phyloP scores from a whole-genome alignment of 2,113 vertebrate genomes.

The Numida meleagris region DNA sequence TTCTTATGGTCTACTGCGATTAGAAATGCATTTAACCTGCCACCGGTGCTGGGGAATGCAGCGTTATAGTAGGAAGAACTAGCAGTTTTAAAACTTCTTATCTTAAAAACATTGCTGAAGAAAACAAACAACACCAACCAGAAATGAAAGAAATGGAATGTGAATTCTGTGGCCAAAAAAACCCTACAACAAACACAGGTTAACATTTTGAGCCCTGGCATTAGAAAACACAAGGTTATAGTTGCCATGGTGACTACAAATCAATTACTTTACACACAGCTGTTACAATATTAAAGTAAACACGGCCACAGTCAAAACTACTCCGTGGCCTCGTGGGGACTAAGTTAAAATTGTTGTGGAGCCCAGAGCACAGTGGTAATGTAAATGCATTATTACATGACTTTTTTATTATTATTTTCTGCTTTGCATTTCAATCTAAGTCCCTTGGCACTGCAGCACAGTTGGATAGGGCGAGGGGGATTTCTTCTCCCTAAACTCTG shows the following conservation, averaged over 20 bases:
- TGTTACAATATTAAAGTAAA: slow-evolving; percentile 50
- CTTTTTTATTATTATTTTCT: background rate
- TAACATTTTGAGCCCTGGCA: background rate
- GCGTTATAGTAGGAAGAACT: background rate
- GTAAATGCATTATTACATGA: background rate
- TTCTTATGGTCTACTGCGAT: background rate
- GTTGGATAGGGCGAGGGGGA: background rate
- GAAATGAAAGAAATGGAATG: background rate
- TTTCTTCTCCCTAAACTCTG: background rate
- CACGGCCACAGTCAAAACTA: background rate
- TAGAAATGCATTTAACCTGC: background rate
- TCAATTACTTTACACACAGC: slow-evolving; percentile 22
- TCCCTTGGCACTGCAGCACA: background rate
- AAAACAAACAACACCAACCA: background rate
- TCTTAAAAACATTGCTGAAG: background rate
- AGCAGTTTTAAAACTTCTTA: background rate
- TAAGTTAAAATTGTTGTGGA: slow-evolving; percentile 30
- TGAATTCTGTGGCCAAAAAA: background rate
- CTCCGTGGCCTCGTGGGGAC: background rate
- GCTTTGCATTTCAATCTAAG: background rate
- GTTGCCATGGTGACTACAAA: slow-evolving; percentile 25
- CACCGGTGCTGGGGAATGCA: background rate
- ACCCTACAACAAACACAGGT: background rate
- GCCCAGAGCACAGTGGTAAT: background rate
- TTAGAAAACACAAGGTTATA: background rate